Evolutionary conservation across 2,113 vertebrate genomes (phyloP).

Genomic region (Tonatia bakeri): DNA sequence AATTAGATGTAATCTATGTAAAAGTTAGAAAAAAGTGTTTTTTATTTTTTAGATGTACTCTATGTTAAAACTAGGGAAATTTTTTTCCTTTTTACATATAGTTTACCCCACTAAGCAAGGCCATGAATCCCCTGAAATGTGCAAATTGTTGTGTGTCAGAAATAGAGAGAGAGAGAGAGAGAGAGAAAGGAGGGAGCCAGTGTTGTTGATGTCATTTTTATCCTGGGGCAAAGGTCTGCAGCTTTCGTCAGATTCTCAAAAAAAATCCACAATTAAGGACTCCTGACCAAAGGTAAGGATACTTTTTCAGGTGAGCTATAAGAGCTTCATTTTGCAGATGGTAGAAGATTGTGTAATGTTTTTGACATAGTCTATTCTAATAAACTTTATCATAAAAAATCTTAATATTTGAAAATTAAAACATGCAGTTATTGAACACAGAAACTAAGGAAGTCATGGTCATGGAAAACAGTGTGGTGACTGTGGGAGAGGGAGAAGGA

Average conservation of each 20-base stretch:
- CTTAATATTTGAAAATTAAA: conserved; percentile 30
- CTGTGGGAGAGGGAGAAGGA: too few species aligned
- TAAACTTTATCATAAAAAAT: neutral
- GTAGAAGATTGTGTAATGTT: neutral
- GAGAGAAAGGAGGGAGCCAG: neutral
- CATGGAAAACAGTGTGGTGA: too few species aligned
- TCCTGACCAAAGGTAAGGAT: neutral
- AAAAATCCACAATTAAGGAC: neutral
- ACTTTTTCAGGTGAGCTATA: neutral
- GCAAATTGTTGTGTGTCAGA: neutral
- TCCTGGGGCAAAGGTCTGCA: neutral
- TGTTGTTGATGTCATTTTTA: neutral
- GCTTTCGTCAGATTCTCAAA: neutral
- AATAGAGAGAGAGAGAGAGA: neutral
- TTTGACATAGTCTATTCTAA: conserved; percentile 12
- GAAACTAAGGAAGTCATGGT: too few species aligned
- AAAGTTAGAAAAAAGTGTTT: neutral
- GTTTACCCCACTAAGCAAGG: neutral
- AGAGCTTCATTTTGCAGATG: neutral
- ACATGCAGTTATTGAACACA: too few species aligned
- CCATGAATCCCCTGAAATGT: neutral
- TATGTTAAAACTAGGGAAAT: neutral
- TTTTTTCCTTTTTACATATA: neutral
- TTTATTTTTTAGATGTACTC: neutral
- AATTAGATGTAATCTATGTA: neutral